Conservation (phyloP, 1,140 invertebrate genomes). For the Phenacoccus solenopsis region DNA sequence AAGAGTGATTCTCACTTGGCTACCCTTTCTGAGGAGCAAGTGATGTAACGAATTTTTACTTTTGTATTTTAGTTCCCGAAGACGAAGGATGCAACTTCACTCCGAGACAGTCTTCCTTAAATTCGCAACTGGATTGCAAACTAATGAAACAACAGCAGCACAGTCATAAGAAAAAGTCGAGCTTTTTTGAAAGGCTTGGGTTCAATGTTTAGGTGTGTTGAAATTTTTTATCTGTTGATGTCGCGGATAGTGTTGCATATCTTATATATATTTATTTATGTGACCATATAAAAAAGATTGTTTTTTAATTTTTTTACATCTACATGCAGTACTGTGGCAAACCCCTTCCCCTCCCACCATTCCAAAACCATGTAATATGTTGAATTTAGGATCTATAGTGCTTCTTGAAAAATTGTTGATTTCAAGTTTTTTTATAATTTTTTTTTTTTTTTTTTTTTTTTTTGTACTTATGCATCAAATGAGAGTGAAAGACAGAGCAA, state of each 20-base stretch:
- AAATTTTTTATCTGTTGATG: not conserved
- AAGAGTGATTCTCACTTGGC: not conserved
- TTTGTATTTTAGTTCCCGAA: slow-evolving; percentile 29
- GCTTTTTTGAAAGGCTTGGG: slow-evolving; percentile 63
- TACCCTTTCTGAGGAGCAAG: not conserved
- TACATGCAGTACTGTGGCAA: too few species aligned
- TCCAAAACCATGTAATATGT: too few species aligned
- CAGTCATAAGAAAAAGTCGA: slow-evolving; percentile 52
- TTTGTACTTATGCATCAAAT: too few species aligned
- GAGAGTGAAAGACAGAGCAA: too few species aligned
- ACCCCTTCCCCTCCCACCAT: too few species aligned
- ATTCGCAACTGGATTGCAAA: slow-evolving; percentile 49
- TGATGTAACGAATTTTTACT: not conserved
- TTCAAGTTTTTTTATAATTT: too few species aligned
- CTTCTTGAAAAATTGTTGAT: too few species aligned
- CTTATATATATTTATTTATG: too few species aligned
- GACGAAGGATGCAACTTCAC: slow-evolving; percentile 38
- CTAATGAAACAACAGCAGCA: slow-evolving; percentile 36
- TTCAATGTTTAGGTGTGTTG: slow-evolving; percentile 54
- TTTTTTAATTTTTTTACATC: not conserved
- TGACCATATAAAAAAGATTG: not conserved
- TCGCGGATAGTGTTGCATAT: too few species aligned
- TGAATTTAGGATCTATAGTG: too few species aligned
- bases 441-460: too few species aligned
- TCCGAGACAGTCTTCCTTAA: slow-evolving; percentile 51